phyloP scores from a whole-genome alignment of 2,113 vertebrate species.

The Manacus vitellinus region DNA sequence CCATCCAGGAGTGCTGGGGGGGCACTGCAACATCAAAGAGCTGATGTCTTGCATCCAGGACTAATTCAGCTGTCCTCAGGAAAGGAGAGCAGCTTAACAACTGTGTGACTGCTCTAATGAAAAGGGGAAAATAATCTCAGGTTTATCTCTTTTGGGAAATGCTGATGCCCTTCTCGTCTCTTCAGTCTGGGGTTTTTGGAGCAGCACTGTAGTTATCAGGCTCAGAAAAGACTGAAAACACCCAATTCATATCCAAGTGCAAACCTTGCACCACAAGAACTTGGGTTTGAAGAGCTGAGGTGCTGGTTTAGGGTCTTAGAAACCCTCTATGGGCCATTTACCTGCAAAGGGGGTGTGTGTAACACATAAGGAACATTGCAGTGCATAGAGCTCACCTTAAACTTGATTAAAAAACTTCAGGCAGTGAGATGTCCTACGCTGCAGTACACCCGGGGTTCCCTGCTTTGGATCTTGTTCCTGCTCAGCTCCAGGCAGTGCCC shows the following conservation, averaged over 20 bases:
- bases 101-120: background rate
- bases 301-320: background rate
- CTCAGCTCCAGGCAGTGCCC: background rate
- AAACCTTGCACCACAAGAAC: background rate
- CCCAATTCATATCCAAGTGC: background rate
- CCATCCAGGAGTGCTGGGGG: background rate
- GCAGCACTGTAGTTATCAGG: background rate
- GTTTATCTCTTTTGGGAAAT: background rate
- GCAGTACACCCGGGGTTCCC: background rate
- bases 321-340: background rate
- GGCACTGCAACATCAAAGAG: background rate
- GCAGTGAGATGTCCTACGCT: background rate
- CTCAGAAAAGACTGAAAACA: background rate
- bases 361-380: background rate
- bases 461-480: background rate
- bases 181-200: background rate
- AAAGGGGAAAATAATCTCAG: background rate
- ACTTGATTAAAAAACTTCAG: background rate
- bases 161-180: rapidly evolving
- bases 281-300: background rate
- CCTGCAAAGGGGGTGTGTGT: background rate
- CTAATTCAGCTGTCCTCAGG: background rate
- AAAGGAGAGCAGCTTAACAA: background rate
- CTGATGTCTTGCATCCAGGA: background rate
- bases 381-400: background rate